Evolutionary conservation across 1,140 invertebrate genomes (phyloP), one percentile per base, ranked within the genome.

Genomic region (Polypedilum pembai): DNA sequence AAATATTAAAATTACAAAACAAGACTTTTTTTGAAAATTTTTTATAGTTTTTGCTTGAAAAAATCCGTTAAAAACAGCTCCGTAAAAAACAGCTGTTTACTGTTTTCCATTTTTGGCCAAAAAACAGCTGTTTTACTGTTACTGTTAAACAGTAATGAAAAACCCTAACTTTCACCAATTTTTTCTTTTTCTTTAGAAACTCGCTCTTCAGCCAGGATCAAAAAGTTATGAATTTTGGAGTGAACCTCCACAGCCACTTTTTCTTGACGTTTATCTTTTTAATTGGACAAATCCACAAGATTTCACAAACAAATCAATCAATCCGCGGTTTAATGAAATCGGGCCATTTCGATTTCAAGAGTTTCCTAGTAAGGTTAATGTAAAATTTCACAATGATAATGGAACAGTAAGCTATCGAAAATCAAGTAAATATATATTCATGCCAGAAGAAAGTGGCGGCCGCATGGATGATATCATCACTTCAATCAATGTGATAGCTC

Each of bases 281-380:
- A 94, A 94, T 82, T 94, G 92, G 91, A 94, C 91, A 0, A 94
- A 94, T 81, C 82, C 87, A 1, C 82, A 88, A 18, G 82, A 87
- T 18, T 87, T 90, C 66, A 79, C 80, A 0, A 80, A 85, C 40
- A 56, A 78, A 17, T 78, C 77, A 8, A 82, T 82, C 0, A 92
- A 91, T 77, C 89, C 90, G 7, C 84, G 86, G 8, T 85, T 91
- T 74, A 81, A 85, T 66, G 86, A 92, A 81, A 80, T 90, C 69
- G 92, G 92, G 74, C 92, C 92, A 0, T 94, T 92, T 79, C 85
- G 87, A 7, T 91, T 84, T 77, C 87, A 86, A 18, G 90, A 92
- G 80, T 84, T 85, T 8, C 87, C 87, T 41, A 84, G 88, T 69
- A 92, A 92, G 79, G 87, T 90, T 0, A 87, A 93, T 78, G 84